A percentile compares a stretch with the other conserved stretches of the same genome.
These are phyloP conservation scores for Epinephelus cyanopodus DNA, from an alignment of 2,113 vertebrate species.

Conservation along the genomic window DNA sequence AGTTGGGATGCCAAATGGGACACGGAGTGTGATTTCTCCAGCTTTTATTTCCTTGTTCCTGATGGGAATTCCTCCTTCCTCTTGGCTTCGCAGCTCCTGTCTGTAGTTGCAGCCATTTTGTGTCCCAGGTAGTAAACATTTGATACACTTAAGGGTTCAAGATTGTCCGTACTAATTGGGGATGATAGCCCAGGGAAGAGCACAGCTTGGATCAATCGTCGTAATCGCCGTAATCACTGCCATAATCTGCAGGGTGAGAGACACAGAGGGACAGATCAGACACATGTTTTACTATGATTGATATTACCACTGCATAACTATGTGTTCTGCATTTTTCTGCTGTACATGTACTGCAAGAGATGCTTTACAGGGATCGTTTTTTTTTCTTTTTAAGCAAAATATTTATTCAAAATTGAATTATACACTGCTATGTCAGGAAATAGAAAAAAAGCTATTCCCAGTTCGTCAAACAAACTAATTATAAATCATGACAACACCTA, in stretches of 20 bases:
- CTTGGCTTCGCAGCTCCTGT: background rate
- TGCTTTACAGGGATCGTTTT: no score
- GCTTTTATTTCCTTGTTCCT: background rate
- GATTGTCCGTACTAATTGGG: background rate
- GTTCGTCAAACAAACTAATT: no score
- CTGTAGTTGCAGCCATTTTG: constrained; percentile 3
- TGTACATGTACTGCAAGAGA: no score
- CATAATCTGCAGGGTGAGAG: constrained; percentile 88
- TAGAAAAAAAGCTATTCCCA: no score
- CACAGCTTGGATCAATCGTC: constrained; percentile 87
- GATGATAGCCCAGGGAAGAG: background rate
- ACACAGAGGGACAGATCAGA: background rate
- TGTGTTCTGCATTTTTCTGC: no score
- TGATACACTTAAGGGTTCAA: background rate
- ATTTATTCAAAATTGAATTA: no score
- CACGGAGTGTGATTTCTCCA: background rate
- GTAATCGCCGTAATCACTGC: constrained; percentile 88
- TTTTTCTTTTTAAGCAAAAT: no score
- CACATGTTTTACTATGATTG: background rate
- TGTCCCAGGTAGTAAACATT: background rate
- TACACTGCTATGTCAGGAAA: no score
- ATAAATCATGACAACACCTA: no score
- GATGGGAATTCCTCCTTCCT: background rate
- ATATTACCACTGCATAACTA: background rate
- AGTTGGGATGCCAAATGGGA: background rate